phyloP scores from a whole-genome alignment of 2,113 vertebrate genomes.

The Phasianus colchicus region DNA sequence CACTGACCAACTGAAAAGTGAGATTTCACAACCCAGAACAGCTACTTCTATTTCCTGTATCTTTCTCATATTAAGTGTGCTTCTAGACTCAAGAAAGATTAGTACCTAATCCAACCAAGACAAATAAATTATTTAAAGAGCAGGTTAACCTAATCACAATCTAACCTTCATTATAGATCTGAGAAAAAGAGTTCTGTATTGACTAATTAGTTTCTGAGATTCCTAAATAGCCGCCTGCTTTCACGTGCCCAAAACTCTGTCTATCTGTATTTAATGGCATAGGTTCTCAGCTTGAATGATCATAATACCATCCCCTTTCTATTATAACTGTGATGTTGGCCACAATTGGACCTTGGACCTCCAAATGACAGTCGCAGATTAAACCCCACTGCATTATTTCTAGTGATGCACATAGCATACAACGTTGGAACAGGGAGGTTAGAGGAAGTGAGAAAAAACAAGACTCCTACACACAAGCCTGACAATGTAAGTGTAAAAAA shows the following conservation, averaged over 20 bases:
- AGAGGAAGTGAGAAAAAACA: neutral
- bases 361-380: neutral
- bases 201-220: neutral
- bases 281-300: neutral
- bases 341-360: neutral
- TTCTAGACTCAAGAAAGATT: neutral
- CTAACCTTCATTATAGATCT: neutral
- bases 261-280: neutral
- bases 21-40: neutral
- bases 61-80: neutral
- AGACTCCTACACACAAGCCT: neutral
- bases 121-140: neutral
- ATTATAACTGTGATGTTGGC: neutral
- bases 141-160: neutral
- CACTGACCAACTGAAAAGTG: neutral
- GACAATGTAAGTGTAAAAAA: neutral
- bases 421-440: neutral
- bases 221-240: neutral
- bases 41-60: neutral
- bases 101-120: neutral
- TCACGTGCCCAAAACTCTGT: neutral
- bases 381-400: neutral
- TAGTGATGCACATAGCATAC: neutral
- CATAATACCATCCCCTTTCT: fast-evolving
- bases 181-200: neutral